These are phyloP conservation scores for Papilio machaon DNA, from an alignment of 1,140 invertebrate genomes.

Conservation along the genomic window DNA sequence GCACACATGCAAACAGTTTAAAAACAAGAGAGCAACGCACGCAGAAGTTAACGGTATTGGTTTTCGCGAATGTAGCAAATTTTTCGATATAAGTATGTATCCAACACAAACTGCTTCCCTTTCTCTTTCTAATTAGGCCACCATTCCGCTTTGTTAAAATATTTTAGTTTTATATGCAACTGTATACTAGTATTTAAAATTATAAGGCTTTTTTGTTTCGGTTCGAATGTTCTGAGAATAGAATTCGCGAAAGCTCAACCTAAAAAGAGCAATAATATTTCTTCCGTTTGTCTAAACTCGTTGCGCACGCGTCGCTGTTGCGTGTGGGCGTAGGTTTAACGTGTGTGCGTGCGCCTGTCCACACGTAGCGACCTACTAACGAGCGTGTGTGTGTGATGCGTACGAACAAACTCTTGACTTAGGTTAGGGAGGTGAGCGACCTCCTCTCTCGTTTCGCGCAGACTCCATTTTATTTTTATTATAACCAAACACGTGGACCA, in stretches of 20 bases:
- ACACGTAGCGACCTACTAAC: slow-evolving; percentile 52
- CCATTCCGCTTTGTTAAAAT: background rate
- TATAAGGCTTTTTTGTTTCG: slow-evolving; percentile 4
- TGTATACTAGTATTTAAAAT: background rate
- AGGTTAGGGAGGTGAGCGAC: slow-evolving; percentile 81
- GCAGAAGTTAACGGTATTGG: slow-evolving; percentile 64
- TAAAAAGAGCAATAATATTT: slow-evolving; percentile 81
- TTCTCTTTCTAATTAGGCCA: slow-evolving; percentile 51
- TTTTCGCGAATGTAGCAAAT: slow-evolving; percentile 60
- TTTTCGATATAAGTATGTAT: slow-evolving; percentile 51
- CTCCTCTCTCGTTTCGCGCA: slow-evolving; percentile 74
- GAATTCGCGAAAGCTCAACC: slow-evolving; percentile 61
- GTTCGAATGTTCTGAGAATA: slow-evolving; percentile 51
- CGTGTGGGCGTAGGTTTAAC: slow-evolving; percentile 54
- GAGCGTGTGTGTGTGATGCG: slow-evolving; percentile 70
- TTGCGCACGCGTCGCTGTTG: slow-evolving; percentile 70
- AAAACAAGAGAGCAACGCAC: slow-evolving; percentile 66
- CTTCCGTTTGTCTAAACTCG: slow-evolving; percentile 81
- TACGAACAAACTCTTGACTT: slow-evolving; percentile 76
- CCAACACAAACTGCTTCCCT: slow-evolving; percentile 48
- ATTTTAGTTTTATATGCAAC: background rate
- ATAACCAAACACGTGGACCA: slow-evolving; percentile 74
- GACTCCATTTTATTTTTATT: slow-evolving; percentile 80
- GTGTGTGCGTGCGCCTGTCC: slow-evolving; percentile 53
- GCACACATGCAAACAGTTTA: slow-evolving; percentile 51